Conservation (phyloP, 2,797 vertebrate genomes). For the Erpetoichthys calabaricus region DNA sequence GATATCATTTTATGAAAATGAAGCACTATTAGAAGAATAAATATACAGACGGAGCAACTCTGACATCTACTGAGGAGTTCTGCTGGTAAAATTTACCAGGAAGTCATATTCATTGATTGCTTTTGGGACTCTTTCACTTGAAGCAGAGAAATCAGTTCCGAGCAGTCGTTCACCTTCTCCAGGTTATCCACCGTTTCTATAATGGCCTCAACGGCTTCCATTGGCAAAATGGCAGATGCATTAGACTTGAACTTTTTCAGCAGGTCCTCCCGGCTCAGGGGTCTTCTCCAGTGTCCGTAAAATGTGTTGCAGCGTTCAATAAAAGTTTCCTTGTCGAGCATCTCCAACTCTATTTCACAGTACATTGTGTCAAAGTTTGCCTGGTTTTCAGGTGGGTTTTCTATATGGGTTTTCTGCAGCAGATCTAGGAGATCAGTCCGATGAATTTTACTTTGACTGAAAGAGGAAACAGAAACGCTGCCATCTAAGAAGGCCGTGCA, state of each 20-base stretch:
- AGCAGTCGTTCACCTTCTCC: conserved; percentile 53
- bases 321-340: conserved; percentile 26
- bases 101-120: not conserved
- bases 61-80: too few relatives aligned
- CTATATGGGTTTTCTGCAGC: conserved; percentile 52
- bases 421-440: conserved; percentile 48
- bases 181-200: conserved; percentile 48
- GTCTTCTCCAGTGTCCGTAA: conserved; percentile 87
- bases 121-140: conserved; percentile 30
- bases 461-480: conserved; percentile 50
- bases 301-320: conserved; percentile 57
- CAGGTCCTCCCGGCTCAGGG: conserved; percentile 63
- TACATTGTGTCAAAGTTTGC: conserved; percentile 80
- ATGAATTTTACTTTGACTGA: conserved; percentile 33
- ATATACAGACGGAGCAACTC: too few relatives aligned
- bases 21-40: too few relatives aligned
- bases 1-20: too few relatives aligned
- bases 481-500: conserved; percentile 69
- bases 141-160: conserved; percentile 46
- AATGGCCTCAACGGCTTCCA: conserved; percentile 50
- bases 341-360: conserved; percentile 48
- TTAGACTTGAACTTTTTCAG: conserved; percentile 66
- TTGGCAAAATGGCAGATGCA: conserved; percentile 37
- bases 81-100: not conserved
- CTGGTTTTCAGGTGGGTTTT: conserved; percentile 59